Evolutionary conservation across 2,888 invertebrate species (phyloP).

Genomic region (Lepidochrysops patricia): DNA sequence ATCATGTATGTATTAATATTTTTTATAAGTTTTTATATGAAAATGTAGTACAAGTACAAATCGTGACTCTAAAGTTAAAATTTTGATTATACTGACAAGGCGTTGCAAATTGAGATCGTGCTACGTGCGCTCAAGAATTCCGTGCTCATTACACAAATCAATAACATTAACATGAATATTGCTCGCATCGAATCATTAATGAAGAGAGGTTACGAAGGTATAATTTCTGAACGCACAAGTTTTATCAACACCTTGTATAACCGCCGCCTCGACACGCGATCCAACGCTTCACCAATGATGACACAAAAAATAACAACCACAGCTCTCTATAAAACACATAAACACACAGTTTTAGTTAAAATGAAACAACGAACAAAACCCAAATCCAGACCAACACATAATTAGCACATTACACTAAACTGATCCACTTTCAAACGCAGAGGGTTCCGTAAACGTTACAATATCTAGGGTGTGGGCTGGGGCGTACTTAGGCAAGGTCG

Average conservation of each 20-base stretch:
- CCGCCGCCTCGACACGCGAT: constrained; percentile 45
- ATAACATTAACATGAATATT: background rate
- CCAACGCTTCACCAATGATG: constrained; percentile 48
- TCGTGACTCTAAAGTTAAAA: constrained; percentile 16
- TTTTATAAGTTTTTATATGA: constrained; percentile 4
- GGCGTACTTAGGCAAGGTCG: constrained; percentile 36
- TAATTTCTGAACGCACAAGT: constrained; percentile 38
- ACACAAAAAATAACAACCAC: constrained; percentile 52
- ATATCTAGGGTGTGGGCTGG: constrained; percentile 24
- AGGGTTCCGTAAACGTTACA: constrained; percentile 53
- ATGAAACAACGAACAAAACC: constrained; percentile 72
- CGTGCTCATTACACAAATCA: background rate
- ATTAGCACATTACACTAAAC: constrained; percentile 73
- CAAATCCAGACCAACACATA: constrained; percentile 71
- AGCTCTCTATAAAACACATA: constrained; percentile 64
- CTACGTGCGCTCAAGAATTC: constrained; percentile 14
- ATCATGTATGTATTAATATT: background rate
- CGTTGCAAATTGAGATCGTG: constrained; percentile 15
- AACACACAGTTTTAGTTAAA: constrained; percentile 71
- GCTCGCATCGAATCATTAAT: constrained; percentile 8
- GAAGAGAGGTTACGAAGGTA: constrained; percentile 10
- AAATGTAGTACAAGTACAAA: background rate
- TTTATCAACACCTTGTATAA: constrained; percentile 26
- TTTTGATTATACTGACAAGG: constrained; percentile 14
- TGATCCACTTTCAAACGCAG: constrained; percentile 41